Conservation (phyloP, 2,797 vertebrate genomes). For the Mormyrops boulengeri region DNA sequence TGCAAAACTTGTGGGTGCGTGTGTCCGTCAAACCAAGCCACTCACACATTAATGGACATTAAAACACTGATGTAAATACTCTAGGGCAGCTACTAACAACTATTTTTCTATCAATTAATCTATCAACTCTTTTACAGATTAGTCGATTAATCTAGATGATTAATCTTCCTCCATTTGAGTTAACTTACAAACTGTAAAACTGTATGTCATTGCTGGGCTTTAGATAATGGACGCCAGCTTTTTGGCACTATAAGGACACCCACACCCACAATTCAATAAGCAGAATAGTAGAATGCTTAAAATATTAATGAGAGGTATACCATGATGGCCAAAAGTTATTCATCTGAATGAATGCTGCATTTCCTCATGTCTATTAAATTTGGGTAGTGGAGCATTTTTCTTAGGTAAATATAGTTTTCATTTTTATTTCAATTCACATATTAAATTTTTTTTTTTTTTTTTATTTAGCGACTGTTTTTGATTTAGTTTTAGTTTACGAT, state of each 20-base stretch:
- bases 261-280: not conserved
- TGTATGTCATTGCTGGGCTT: not conserved
- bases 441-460: not conserved
- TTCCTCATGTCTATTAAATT: not conserved
- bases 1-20: not conserved
- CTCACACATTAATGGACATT: not conserved
- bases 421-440: not conserved
- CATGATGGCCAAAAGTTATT: not conserved
- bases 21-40: not conserved
- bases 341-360: too few relatives aligned
- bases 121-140: too few relatives aligned
- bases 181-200: too few relatives aligned
- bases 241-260: not conserved
- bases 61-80: not conserved
- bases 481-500: not conserved
- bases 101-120: not conserved
- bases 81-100: not conserved
- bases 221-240: not conserved
- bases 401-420: not conserved
- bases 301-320: not conserved
- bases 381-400: not conserved
- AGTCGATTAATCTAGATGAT: not conserved
- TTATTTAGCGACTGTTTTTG: not conserved
- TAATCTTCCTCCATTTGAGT: not conserved
- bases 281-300: not conserved